Percentiles rank a stretch among this genome's conserved stretches.
phyloP scores from a whole-genome alignment of 2,888 invertebrate genomes.

The Aradus depressus region DNA sequence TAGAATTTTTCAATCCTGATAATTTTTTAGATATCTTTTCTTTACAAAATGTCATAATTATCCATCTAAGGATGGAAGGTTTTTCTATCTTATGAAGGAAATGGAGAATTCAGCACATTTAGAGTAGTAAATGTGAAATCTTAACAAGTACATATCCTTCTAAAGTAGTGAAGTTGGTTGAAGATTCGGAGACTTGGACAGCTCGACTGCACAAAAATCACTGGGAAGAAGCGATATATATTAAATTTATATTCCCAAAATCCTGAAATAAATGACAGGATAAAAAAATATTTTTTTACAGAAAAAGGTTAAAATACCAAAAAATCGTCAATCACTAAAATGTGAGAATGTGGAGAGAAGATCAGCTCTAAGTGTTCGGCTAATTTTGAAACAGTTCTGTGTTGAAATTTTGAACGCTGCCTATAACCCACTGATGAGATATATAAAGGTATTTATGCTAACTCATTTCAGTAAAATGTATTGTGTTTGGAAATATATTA shows the following conservation, averaged over 20 bases:
- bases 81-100: too few relatives aligned
- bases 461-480: neutral
- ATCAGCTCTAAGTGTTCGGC: slow-evolving; percentile 77
- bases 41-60: too few relatives aligned
- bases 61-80: too few relatives aligned
- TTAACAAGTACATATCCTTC: too few relatives aligned
- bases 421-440: slow-evolving; percentile 85
- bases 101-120: too few relatives aligned
- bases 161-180: too few relatives aligned
- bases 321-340: slow-evolving; percentile 61
- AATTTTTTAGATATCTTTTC: too few relatives aligned
- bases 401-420: slow-evolving; percentile 82
- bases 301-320: slow-evolving; percentile 56
- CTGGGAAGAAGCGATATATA: too few relatives aligned
- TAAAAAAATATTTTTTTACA: slow-evolving; percentile 28
- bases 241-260: neutral
- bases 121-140: too few relatives aligned
- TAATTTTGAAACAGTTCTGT: slow-evolving; percentile 89
- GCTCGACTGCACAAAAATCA: too few relatives aligned
- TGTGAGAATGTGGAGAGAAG: slow-evolving; percentile 54
- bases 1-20: too few relatives aligned
- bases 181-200: too few relatives aligned
- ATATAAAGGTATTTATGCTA: slow-evolving; percentile 56
- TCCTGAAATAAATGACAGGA: neutral
- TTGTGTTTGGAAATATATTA: neutral